phyloP scores from a whole-genome alignment of 1,140 invertebrate genomes.

The Rhopalosiphum padi region DNA sequence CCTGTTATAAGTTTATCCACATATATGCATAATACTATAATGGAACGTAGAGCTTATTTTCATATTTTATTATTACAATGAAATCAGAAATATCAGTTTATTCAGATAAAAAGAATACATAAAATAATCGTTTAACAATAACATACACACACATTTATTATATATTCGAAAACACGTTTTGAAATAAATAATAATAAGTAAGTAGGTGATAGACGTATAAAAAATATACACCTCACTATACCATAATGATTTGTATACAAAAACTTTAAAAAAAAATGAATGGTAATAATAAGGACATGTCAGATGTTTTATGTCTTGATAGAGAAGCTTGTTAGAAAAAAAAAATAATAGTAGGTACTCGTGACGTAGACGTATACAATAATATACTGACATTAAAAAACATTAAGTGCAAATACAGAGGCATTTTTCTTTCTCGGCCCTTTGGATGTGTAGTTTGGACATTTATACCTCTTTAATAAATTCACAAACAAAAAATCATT shows the following conservation, averaged over 20 bases:
- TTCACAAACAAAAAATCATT: not conserved
- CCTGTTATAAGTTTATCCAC: not conserved
- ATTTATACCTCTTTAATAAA: not conserved
- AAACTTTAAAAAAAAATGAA: not conserved
- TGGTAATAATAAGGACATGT: not conserved
- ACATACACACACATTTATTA: not conserved
- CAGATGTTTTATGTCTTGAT: not conserved
- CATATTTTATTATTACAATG: not conserved
- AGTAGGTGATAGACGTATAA: not conserved
- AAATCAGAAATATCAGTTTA: not conserved
- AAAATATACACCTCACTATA: not conserved
- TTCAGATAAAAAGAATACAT: not conserved
- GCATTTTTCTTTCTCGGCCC: not conserved
- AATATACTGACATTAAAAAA: not conserved
- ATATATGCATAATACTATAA: not conserved
- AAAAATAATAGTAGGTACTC: not conserved
- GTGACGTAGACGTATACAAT: not conserved
- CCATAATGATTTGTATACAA: not conserved
- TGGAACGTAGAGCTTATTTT: not conserved
- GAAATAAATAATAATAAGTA: constrained; percentile 12
- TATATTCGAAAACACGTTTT: not conserved
- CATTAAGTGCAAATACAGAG: not conserved
- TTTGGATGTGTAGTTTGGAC: not conserved
- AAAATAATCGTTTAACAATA: not conserved
- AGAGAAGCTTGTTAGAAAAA: not conserved